These are phyloP conservation scores for Taurulus bubalis DNA, from an alignment of 2,113 vertebrate genomes.

Conservation along the genomic window DNA sequence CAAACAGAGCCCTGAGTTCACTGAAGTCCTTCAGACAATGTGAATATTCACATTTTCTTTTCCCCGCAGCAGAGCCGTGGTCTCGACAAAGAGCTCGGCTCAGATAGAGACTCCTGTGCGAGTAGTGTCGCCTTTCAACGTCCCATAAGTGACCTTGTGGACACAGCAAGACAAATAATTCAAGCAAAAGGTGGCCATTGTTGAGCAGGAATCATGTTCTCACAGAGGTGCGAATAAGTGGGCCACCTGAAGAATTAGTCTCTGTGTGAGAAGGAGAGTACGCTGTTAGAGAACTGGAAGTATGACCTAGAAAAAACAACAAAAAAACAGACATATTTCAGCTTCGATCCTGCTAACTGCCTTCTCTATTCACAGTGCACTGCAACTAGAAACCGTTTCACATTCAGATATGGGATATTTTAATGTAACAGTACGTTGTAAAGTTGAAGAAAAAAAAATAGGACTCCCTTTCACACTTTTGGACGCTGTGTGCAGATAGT, in stretches of 20 bases:
- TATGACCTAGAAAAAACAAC: conserved; percentile 47
- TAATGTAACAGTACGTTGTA: too few relatives aligned
- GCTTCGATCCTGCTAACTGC: not conserved
- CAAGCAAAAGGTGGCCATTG: not conserved
- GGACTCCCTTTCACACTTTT: not conserved
- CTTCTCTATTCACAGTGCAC: not conserved
- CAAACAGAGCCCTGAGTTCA: conserved; percentile 68
- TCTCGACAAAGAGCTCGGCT: conserved; percentile 28
- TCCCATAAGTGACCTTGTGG: conserved; percentile 13
- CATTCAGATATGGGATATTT: too few relatives aligned
- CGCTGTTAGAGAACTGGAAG: conserved; percentile 82
- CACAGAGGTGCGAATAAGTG: conserved; percentile 47
- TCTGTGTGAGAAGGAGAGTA: conserved; percentile 78
- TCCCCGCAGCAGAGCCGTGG: not conserved
- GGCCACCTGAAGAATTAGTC: conserved; percentile 61
- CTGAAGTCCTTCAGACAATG: conserved; percentile 60
- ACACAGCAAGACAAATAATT: conserved; percentile 9
- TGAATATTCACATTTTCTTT: conserved; percentile 45
- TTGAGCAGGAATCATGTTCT: conserved; percentile 62
- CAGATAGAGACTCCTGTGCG: conserved; percentile 38
- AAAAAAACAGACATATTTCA: not conserved
- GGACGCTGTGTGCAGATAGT: not conserved
- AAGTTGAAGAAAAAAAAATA: not conserved
- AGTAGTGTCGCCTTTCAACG: conserved; percentile 12
- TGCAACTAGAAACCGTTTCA: not conserved